Conservation (phyloP, 2,888 invertebrate species). For the Drosophila neonasuta region DNA sequence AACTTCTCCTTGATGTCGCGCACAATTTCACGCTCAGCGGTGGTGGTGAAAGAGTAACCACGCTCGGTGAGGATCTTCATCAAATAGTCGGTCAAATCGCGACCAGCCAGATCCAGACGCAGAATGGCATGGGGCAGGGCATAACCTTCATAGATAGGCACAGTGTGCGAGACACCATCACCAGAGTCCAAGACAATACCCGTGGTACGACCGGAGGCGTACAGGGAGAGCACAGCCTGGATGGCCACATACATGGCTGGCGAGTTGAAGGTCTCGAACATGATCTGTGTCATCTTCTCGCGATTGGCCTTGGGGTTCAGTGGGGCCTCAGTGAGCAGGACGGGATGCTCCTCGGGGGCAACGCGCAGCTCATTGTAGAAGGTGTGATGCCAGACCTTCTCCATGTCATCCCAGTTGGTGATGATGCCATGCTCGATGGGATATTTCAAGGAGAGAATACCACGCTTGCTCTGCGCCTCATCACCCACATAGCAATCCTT, state of each 20-base stretch:
- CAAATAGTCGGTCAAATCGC: constrained; percentile 95
- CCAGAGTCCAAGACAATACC: constrained; percentile 98
- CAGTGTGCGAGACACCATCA: constrained; percentile 97
- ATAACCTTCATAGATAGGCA: constrained; percentile 97
- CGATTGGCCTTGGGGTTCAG: constrained; percentile 94
- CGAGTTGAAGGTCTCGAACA: constrained; percentile 96
- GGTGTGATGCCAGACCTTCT: constrained; percentile 99
- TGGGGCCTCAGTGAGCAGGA: constrained; percentile 93
- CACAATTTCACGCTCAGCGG: constrained; percentile 96
- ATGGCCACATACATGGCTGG: constrained; percentile 98
- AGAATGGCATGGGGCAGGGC: constrained; percentile 96
- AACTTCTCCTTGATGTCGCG: constrained; percentile 97
- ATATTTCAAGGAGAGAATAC: constrained; percentile 97
- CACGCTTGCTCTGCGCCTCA: constrained; percentile 98
- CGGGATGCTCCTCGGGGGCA: constrained; percentile 96
- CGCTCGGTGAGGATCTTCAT: constrained; percentile 97
- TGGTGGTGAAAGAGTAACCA: constrained; percentile 95
- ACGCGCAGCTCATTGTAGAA: constrained; percentile 99
- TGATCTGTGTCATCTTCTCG: constrained; percentile 96
- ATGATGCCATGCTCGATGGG: constrained; percentile 99
- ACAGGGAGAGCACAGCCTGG: constrained; percentile 95
- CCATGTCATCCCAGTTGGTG: constrained; percentile 99
- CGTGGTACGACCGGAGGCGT: constrained; percentile 98
- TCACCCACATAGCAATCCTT: constrained; percentile 98
- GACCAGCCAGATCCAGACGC: constrained; percentile 95